A percentile compares a stretch with the other conserved stretches of the same genome.
These are phyloP conservation scores for Gouania willdenowi DNA, from an alignment of 2,797 vertebrate species.

Conservation along the genomic window DNA sequence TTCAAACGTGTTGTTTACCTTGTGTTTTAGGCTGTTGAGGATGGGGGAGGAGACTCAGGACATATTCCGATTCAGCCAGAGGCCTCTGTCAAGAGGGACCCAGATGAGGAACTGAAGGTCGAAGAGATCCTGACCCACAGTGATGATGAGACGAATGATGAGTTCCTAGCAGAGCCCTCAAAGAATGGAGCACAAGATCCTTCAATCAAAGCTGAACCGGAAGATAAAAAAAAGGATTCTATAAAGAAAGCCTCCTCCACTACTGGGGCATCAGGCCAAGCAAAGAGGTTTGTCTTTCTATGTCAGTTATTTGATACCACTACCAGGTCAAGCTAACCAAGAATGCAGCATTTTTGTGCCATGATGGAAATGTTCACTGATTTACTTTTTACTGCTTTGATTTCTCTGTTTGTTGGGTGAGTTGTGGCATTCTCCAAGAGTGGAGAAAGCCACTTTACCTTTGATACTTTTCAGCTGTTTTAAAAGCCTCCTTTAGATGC, in stretches of 20 bases:
- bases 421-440: conserved; percentile 80
- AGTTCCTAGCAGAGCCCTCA: conserved; percentile 84
- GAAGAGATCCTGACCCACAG: conserved; percentile 88
- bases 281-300: conserved; percentile 99
- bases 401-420: conserved; percentile 84
- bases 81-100: conserved; percentile 84
- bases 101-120: conserved; percentile 86
- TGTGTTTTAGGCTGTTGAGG: conserved; percentile 84
- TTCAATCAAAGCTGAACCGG: conserved; percentile 95
- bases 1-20: not conserved
- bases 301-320: conserved; percentile 99
- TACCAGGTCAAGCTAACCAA: conserved; percentile 96
- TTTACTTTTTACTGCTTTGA: conserved; percentile 82
- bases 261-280: conserved; percentile 99
- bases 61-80: conserved; percentile 86
- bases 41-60: conserved; percentile 92
- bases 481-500: conserved; percentile 80
- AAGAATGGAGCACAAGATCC: conserved; percentile 96
- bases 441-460: conserved; percentile 77
- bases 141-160: conserved; percentile 96
- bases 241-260: conserved; percentile 99
- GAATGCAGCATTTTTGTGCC: conserved; percentile 89
- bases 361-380: conserved; percentile 79
- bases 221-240: conserved; percentile 99
- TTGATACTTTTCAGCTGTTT: conserved; percentile 89